Evolutionary conservation across 2,888 invertebrate species (phyloP).

Genomic region (Lacanobia oleracea): DNA sequence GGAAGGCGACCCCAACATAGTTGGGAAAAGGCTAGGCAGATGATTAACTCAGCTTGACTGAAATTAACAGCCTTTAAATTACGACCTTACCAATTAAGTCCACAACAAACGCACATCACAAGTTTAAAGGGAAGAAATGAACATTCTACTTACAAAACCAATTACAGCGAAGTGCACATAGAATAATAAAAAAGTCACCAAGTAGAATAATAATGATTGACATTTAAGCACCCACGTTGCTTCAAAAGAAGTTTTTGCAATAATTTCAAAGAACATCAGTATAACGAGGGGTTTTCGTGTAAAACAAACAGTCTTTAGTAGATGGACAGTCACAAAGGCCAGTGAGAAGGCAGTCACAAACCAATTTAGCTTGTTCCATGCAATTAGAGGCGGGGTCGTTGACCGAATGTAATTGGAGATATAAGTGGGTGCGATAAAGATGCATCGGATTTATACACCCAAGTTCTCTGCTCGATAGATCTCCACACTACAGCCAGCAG

Average conservation of each 20-base stretch:
- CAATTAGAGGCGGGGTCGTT: slow-evolving; percentile 73
- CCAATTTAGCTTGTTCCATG: slow-evolving; percentile 74
- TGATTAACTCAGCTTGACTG: not conserved
- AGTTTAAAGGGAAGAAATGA: slow-evolving; percentile 10
- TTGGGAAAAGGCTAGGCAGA: no score
- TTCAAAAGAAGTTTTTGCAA: slow-evolving; percentile 35
- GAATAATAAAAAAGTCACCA: slow-evolving; percentile 24
- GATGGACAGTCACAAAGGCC: slow-evolving; percentile 43
- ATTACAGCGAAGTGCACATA: slow-evolving; percentile 21
- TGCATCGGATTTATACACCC: slow-evolving; percentile 41
- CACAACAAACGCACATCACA: not conserved
- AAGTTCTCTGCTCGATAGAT: slow-evolving; percentile 19
- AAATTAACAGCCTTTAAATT: not conserved
- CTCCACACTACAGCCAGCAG: not conserved
- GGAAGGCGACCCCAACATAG: no score
- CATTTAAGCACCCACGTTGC: slow-evolving; percentile 40
- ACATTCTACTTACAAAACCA: slow-evolving; percentile 4
- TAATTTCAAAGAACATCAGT: slow-evolving; percentile 42
- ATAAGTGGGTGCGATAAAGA: slow-evolving; percentile 63
- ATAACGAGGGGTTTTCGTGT: slow-evolving; percentile 65
- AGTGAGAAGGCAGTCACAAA: slow-evolving; percentile 61
- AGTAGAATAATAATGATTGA: slow-evolving; percentile 49
- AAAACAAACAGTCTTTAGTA: slow-evolving; percentile 60
- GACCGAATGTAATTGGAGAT: slow-evolving; percentile 69
- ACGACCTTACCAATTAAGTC: not conserved